Conservation (phyloP, 1,140 invertebrate species). For the Papilio machaon region DNA sequence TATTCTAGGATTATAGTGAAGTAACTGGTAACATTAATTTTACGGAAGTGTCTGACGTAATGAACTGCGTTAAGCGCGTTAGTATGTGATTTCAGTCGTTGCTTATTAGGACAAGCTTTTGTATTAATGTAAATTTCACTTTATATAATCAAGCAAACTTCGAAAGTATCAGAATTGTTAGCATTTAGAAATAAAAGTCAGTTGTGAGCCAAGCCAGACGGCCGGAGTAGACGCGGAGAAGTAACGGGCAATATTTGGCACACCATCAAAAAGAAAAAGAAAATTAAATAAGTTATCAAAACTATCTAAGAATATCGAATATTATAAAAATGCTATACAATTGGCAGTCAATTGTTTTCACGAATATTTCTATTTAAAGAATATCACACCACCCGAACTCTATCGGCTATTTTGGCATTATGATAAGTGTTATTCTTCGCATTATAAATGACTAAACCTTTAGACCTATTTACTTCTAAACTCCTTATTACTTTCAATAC, state of each 20-base stretch:
- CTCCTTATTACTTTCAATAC: slow-evolving; percentile 62
- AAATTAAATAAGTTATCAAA: slow-evolving; percentile 76
- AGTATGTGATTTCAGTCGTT: slow-evolving; percentile 69
- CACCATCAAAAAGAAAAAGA: slow-evolving; percentile 67
- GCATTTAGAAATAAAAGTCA: slow-evolving; percentile 58
- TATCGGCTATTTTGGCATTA: slow-evolving; percentile 68
- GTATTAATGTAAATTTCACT: slow-evolving; percentile 55
- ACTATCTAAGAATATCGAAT: slow-evolving; percentile 79
- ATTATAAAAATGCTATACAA: slow-evolving; percentile 79
- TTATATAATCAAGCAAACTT: slow-evolving; percentile 63
- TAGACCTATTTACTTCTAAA: slow-evolving; percentile 70
- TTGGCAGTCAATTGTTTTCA: slow-evolving; percentile 80
- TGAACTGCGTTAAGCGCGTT: slow-evolving; percentile 47
- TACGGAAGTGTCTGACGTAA: slow-evolving; percentile 51
- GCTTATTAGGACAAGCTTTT: slow-evolving; percentile 71
- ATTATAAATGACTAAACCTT: slow-evolving; percentile 57
- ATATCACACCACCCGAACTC: slow-evolving; percentile 71
- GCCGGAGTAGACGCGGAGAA: slow-evolving; percentile 50
- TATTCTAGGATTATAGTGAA: slow-evolving; percentile 80
- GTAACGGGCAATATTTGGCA: slow-evolving; percentile 71
- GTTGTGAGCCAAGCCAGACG: slow-evolving; percentile 51
- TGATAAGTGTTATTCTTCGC: slow-evolving; percentile 55
- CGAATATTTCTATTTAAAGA: slow-evolving; percentile 73
- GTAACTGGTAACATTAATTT: slow-evolving; percentile 62
- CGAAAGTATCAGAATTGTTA: slow-evolving; percentile 56